Percentiles rank a stretch among this genome's conserved stretches.
phyloP scores from a whole-genome alignment of 2,797 vertebrate genomes.

The Poecilia wingei region DNA sequence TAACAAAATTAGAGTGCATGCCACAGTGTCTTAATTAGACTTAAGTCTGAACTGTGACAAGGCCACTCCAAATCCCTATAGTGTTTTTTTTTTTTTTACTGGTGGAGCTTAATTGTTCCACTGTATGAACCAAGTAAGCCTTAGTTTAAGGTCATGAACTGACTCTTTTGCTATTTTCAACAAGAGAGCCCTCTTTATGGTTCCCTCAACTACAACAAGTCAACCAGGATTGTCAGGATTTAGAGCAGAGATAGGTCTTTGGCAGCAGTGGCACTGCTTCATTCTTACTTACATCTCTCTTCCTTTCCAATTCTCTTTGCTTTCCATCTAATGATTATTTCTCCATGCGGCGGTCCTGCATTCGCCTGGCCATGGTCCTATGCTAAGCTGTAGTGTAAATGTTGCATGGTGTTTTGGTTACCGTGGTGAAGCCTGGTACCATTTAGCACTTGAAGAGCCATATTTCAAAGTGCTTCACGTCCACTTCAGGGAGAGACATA shows the following conservation, averaged over 20 bases:
- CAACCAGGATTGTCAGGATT: slow-evolving; percentile 18
- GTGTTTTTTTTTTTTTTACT: background rate
- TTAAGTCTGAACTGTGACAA: background rate
- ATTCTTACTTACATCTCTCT: slow-evolving; percentile 51
- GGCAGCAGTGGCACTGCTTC: slow-evolving; percentile 45
- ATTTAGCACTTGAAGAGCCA: slow-evolving; percentile 32
- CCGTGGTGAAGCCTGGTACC: slow-evolving; percentile 52
- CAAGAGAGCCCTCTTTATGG: background rate
- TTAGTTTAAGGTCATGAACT: background rate
- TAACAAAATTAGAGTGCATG: background rate
- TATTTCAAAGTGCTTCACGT: slow-evolving; percentile 34
- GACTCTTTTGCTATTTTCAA: background rate
- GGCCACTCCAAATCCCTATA: background rate
- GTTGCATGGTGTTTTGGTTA: slow-evolving; percentile 70
- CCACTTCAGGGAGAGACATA: slow-evolving; percentile 13
- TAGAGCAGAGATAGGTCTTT: slow-evolving; percentile 18
- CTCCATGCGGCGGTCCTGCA: slow-evolving; percentile 52
- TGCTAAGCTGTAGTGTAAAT: slow-evolving; percentile 49
- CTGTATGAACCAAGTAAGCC: background rate
- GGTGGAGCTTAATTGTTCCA: background rate
- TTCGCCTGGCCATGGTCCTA: slow-evolving; percentile 47
- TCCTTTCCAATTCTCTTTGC: slow-evolving; percentile 43
- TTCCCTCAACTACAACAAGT: background rate
- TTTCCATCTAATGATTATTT: slow-evolving; percentile 56
- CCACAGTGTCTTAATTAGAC: background rate